Percentiles rank a stretch among this genome's conserved stretches.
Evolutionary conservation across 2,888 invertebrate species (phyloP).

Genomic region (Gastrophysa polygoni): DNA sequence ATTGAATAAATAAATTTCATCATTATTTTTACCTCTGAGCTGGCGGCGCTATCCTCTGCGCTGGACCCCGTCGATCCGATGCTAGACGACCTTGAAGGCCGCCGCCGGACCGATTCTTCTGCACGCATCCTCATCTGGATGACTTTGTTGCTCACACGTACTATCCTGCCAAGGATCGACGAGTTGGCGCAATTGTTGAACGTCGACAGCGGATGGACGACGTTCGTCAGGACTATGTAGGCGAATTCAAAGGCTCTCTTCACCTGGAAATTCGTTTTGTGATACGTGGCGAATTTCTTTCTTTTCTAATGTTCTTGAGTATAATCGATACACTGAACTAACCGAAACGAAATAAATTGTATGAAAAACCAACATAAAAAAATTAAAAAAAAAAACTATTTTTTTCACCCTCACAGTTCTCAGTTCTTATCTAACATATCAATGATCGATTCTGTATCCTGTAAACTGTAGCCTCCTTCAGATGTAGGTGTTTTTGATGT

Average conservation of each 20-base stretch:
- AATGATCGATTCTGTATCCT: too few relatives aligned
- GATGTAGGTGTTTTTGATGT: too few relatives aligned
- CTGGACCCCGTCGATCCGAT: slow-evolving; percentile 56
- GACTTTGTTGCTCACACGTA: slow-evolving; percentile 93
- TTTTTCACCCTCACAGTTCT: too few relatives aligned
- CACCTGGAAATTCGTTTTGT: slow-evolving; percentile 66
- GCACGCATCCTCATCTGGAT: slow-evolving; percentile 74
- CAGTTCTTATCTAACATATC: too few relatives aligned
- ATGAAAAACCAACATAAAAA: too few relatives aligned
- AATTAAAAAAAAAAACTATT: too few relatives aligned
- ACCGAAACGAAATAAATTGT: too few relatives aligned
- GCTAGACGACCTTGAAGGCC: slow-evolving; percentile 53
- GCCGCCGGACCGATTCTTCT: slow-evolving; percentile 57
- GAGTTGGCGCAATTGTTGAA: slow-evolving; percentile 63
- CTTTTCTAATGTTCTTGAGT: too few relatives aligned
- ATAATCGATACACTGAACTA: too few relatives aligned
- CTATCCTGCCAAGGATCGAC: slow-evolving; percentile 85
- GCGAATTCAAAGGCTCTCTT: slow-evolving; percentile 97
- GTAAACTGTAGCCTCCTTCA: too few relatives aligned
- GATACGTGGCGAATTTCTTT: too few relatives aligned
- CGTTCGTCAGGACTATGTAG: slow-evolving; percentile 81
- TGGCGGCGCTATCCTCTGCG: slow-evolving; percentile 54
- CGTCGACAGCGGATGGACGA: slow-evolving; percentile 64
- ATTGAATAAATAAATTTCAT: background rate
- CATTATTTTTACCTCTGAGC: slow-evolving; percentile 52